Percentiles rank a stretch among this genome's conserved stretches.
These are phyloP conservation scores for Xerus rutilus DNA, from an alignment of 2,797 vertebrate species.

Conservation along the genomic window DNA sequence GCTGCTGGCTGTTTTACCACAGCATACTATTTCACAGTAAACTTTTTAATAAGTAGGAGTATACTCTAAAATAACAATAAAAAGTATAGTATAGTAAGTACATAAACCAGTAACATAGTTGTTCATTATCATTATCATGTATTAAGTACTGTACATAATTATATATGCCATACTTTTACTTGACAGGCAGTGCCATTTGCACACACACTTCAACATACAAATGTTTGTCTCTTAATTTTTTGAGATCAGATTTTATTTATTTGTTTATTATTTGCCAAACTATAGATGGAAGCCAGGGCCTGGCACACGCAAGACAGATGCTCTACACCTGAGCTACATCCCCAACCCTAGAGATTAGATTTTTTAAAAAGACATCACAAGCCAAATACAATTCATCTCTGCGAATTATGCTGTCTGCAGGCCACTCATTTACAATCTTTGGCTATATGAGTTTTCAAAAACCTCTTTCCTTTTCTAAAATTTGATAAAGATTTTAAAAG, in stretches of 20 bases:
- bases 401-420: background rate
- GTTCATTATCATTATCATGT: background rate
- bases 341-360: background rate
- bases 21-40: background rate
- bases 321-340: background rate
- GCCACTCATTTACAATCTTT: background rate
- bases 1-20: background rate
- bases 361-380: background rate
- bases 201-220: background rate
- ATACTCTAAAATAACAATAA: background rate
- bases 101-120: background rate
- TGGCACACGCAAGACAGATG: background rate
- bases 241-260: background rate
- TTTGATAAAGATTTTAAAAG: constrained; percentile 54
- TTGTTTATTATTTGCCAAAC: background rate
- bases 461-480: background rate
- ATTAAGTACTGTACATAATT: background rate
- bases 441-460: background rate
- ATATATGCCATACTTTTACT: background rate
- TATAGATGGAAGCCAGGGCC: background rate
- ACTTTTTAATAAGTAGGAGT: background rate
- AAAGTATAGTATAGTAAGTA: background rate
- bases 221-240: background rate
- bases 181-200: background rate
- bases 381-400: constrained; percentile 11